phyloP scores from a whole-genome alignment of 2,797 vertebrate species.

The Avahi laniger region DNA sequence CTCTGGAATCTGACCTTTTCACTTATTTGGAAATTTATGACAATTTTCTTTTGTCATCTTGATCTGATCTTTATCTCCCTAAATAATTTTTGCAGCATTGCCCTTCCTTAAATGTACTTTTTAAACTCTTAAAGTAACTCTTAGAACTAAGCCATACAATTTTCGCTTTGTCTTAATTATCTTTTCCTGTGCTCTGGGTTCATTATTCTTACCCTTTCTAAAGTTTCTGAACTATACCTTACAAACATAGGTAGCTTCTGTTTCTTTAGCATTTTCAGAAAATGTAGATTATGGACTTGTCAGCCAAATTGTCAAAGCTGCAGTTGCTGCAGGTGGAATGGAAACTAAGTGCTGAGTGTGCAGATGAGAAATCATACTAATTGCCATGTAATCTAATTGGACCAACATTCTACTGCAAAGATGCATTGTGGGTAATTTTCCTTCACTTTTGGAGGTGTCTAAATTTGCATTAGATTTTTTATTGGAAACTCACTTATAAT shows the following conservation, averaged over 20 bases:
- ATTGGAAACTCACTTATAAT: slow-evolving; percentile 25
- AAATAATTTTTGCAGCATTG: not conserved
- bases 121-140: not conserved
- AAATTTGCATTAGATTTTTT: slow-evolving; percentile 33
- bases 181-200: not conserved
- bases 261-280: slow-evolving; percentile 54
- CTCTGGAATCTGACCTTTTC: slow-evolving; percentile 21
- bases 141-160: not conserved
- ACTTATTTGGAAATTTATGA: not conserved
- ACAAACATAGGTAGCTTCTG: not conserved
- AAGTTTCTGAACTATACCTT: not conserved
- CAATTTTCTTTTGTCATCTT: not conserved
- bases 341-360: slow-evolving; percentile 24
- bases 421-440: not conserved
- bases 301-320: slow-evolving; percentile 26
- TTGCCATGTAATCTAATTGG: slow-evolving; percentile 31
- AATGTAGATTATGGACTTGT: slow-evolving; percentile 43
- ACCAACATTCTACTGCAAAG: not conserved
- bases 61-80: not conserved
- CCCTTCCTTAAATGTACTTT: not conserved
- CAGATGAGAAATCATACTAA: slow-evolving; percentile 51
- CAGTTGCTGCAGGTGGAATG: slow-evolving; percentile 45
- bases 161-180: slow-evolving; percentile 1
- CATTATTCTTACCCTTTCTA: not conserved
- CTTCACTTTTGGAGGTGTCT: not conserved